Conservation (phyloP, 2,888 invertebrate species). For the Caenorhabditis macrosperma region DNA sequence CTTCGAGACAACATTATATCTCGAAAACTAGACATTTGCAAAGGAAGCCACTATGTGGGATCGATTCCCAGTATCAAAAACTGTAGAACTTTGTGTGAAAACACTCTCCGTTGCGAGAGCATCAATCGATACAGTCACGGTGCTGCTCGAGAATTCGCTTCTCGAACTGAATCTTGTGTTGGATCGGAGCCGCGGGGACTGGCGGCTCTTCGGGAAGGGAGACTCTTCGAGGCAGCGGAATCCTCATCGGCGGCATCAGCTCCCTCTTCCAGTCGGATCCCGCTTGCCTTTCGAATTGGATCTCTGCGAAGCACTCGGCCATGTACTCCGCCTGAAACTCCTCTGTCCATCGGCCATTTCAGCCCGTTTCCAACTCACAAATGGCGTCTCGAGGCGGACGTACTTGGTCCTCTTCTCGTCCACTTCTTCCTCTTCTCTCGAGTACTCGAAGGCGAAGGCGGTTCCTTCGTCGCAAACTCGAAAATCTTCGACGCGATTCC, state of each 20-base stretch:
- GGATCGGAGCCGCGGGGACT: not conserved
- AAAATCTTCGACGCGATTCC: conserved; percentile 43
- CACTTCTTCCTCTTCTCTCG: conserved; percentile 86
- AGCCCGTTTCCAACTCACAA: conserved; percentile 33
- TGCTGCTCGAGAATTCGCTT: conserved; percentile 49
- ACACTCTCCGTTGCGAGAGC: not conserved
- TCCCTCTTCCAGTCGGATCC: conserved; percentile 48
- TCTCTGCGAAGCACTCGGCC: conserved; percentile 89
- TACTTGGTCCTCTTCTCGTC: conserved; percentile 26
- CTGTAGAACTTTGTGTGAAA: too few species aligned
- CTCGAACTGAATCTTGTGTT: conserved; percentile 46
- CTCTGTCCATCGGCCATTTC: too few species aligned
- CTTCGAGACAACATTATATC: too few species aligned
- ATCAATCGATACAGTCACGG: conserved; percentile 52
- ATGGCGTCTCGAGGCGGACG: conserved; percentile 48
- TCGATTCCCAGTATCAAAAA: too few species aligned
- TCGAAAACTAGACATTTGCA: too few species aligned
- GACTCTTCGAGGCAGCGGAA: not conserved
- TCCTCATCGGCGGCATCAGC: conserved; percentile 1
- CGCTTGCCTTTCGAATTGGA: conserved; percentile 69
- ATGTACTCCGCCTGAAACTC: conserved; percentile 90
- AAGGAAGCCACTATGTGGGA: too few species aligned
- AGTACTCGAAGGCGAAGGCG: conserved; percentile 92
- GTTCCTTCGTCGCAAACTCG: conserved; percentile 91
- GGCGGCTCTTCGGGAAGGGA: not conserved